Evolutionary conservation across 1,140 invertebrate species (phyloP).

Genomic region (Mesaphorura yosii): DNA sequence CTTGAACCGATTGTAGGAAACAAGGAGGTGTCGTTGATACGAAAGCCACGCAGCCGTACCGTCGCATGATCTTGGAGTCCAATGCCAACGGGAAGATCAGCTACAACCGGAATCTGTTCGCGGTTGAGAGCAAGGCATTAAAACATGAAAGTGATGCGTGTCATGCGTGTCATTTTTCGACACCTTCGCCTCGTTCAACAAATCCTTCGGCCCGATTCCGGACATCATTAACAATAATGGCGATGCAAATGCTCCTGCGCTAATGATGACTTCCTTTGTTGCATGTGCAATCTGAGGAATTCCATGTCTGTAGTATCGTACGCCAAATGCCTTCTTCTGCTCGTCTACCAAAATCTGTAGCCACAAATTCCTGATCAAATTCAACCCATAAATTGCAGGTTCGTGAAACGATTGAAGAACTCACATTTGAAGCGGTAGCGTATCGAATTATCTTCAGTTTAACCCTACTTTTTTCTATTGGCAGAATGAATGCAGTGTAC

Average conservation of each 20-base stretch:
- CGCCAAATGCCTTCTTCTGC: slow-evolving; percentile 4
- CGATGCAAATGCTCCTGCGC: slow-evolving; percentile 3
- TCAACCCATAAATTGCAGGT: not conserved
- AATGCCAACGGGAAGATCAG: slow-evolving; percentile 37
- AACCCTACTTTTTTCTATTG: not conserved
- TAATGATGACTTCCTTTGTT: slow-evolving; percentile 12
- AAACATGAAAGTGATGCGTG: not conserved
- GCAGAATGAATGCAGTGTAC: not conserved
- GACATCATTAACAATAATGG: slow-evolving; percentile 3
- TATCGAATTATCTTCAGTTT: not conserved
- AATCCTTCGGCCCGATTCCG: slow-evolving; percentile 7
- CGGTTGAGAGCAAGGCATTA: not conserved
- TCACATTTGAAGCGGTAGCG: not conserved
- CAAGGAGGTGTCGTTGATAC: not conserved
- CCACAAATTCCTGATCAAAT: not conserved
- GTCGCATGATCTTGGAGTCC: slow-evolving; percentile 27
- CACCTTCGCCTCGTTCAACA: not conserved
- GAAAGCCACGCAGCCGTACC: not conserved
- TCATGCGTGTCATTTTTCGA: not conserved
- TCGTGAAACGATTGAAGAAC: no score
- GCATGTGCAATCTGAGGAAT: not conserved
- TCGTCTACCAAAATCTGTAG: not conserved
- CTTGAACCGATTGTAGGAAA: not conserved
- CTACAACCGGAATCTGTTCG: slow-evolving; percentile 6
- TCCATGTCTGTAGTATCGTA: slow-evolving; percentile 4